These are phyloP conservation scores for Rana temporaria DNA, from an alignment of 2,113 vertebrate species.

Conservation along the genomic window DNA sequence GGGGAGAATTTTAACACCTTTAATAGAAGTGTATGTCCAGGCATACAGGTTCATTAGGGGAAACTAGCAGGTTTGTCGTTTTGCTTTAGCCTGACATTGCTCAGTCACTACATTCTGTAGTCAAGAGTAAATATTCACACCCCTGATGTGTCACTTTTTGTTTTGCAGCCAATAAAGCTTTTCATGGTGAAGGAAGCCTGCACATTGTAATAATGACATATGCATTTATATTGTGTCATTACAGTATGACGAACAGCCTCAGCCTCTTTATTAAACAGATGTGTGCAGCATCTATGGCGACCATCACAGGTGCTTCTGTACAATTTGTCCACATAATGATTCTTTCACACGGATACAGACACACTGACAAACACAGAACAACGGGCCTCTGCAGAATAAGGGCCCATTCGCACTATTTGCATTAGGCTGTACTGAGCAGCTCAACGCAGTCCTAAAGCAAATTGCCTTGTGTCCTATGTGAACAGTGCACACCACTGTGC, in stretches of 20 bases:
- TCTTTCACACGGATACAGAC: too few relatives aligned
- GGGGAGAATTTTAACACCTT: constrained; percentile 9
- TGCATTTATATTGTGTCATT: constrained; percentile 38
- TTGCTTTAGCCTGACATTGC: constrained; percentile 22
- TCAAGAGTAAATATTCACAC: constrained; percentile 42
- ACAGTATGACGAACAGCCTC: constrained; percentile 35
- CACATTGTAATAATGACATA: constrained; percentile 42
- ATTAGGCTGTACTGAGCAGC: too few relatives aligned
- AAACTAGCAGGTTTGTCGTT: not conserved
- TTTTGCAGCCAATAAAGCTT: constrained; percentile 41
- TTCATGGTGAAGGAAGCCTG: constrained; percentile 45
- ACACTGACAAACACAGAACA: too few relatives aligned
- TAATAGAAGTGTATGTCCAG: not conserved
- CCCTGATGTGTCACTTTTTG: constrained; percentile 33
- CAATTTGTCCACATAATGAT: constrained; percentile 1
- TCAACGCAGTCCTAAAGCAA: too few relatives aligned
- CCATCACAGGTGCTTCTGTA: not conserved
- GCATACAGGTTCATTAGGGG: too few relatives aligned
- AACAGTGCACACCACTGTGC: too few relatives aligned
- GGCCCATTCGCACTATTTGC: too few relatives aligned
- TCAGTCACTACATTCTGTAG: constrained; percentile 16
- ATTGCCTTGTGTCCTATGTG: too few relatives aligned
- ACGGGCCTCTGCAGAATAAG: too few relatives aligned
- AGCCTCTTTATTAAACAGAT: constrained; percentile 29
- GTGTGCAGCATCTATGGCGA: constrained; percentile 4